phyloP scores from a whole-genome alignment of 2,888 invertebrate species.

The Calliopum simillimum region DNA sequence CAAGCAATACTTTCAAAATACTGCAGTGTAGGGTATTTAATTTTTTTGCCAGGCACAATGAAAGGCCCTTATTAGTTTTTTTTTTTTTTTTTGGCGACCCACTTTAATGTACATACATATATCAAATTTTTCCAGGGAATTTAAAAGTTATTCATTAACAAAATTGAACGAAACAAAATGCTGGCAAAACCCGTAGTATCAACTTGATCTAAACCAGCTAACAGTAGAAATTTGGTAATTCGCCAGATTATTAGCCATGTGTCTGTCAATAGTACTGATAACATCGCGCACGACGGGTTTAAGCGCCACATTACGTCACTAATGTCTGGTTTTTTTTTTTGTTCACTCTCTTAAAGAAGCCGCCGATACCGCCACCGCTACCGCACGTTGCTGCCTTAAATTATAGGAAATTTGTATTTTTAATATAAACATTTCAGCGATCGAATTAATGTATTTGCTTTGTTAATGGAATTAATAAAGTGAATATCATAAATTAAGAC shows the following conservation, averaged over 20 bases:
- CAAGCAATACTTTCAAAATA: too few relatives aligned
- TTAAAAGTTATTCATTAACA: too few relatives aligned
- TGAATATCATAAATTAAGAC: conserved; percentile 25
- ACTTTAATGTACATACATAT: too few relatives aligned
- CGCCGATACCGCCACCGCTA: neutral
- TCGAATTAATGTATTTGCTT: conserved; percentile 20
- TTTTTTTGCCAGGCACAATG: too few relatives aligned
- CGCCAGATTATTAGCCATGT: conserved; percentile 2
- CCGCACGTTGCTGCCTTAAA: neutral
- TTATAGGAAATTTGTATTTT: conserved; percentile 8
- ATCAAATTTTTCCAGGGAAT: too few relatives aligned
- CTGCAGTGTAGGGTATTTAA: too few relatives aligned
- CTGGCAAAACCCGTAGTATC: neutral
- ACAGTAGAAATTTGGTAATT: conserved; percentile 1
- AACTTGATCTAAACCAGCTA: conserved; percentile 8
- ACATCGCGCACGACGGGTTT: conserved; percentile 9
- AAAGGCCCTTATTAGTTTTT: too few relatives aligned
- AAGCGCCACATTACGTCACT: conserved; percentile 28
- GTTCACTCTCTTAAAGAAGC: neutral
- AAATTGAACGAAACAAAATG: neutral
- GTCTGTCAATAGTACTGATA: conserved; percentile 4
- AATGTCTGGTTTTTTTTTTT: neutral
- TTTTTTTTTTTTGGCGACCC: too few relatives aligned
- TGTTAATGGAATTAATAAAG: conserved; percentile 28
- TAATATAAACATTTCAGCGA: conserved; percentile 6